phyloP scores from a whole-genome alignment of 2,113 vertebrate genomes.

The Vulpes ferrilata region DNA sequence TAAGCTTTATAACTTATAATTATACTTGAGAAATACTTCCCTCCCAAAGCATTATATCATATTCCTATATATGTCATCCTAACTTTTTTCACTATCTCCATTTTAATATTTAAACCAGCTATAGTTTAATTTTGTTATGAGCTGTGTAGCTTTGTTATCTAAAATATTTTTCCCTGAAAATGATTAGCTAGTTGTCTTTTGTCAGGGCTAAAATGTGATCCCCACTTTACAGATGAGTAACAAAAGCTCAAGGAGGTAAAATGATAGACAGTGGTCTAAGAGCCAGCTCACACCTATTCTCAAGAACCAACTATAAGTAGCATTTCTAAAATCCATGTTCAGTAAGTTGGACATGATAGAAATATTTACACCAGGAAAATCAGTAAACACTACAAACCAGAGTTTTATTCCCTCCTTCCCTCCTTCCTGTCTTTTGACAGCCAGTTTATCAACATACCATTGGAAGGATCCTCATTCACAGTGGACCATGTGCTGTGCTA shows the following conservation, averaged over 20 bases:
- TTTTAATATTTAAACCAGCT: constrained; percentile 26
- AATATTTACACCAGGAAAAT: background rate
- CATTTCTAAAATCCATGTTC: background rate
- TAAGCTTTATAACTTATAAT: background rate
- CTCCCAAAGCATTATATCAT: background rate
- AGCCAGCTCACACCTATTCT: background rate
- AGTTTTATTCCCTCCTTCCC: background rate
- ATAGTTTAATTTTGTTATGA: constrained; percentile 46
- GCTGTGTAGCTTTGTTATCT: background rate
- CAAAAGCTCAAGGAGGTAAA: background rate
- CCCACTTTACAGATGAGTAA: background rate
- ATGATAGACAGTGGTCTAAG: background rate
- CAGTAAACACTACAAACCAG: background rate
- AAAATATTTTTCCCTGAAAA: background rate
- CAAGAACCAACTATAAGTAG: background rate
- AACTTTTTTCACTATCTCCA: background rate
- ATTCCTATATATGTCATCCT: background rate
- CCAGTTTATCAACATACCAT: background rate
- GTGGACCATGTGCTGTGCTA: background rate
- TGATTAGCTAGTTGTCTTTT: background rate
- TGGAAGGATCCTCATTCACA: background rate
- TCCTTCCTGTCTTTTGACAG: background rate
- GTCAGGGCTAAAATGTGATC: background rate
- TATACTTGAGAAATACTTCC: background rate
- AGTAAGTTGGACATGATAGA: background rate